Conservation (phyloP, 2,113 vertebrate species). For the Aramus guarauna region DNA sequence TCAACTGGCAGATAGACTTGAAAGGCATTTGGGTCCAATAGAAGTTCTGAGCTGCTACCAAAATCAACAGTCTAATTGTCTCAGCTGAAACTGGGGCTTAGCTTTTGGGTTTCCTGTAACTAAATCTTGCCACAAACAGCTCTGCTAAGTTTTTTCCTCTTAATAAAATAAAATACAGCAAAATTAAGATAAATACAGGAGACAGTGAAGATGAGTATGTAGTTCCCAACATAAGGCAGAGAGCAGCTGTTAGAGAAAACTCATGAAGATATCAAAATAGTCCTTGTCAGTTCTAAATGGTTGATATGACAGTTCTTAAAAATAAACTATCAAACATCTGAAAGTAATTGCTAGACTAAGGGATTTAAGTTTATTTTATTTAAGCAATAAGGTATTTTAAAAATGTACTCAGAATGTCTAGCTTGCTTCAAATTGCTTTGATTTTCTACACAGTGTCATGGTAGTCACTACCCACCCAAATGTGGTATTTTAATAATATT, state of each 20-base stretch:
- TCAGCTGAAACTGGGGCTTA: conserved; percentile 58
- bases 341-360: conserved; percentile 49
- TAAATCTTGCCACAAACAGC: conserved; percentile 49
- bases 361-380: conserved; percentile 58
- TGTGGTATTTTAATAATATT: conserved; percentile 19
- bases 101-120: conserved; percentile 63
- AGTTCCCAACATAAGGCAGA: not conserved
- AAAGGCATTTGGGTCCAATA: conserved; percentile 60
- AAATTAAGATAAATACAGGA: conserved; percentile 32
- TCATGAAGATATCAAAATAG: not conserved
- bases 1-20: conserved; percentile 39
- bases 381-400: conserved; percentile 60
- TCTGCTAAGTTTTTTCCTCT: conserved; percentile 7
- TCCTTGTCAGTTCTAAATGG: not conserved
- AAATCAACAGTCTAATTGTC: conserved; percentile 67
- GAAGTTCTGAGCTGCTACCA: conserved; percentile 61
- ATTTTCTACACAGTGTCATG: not conserved
- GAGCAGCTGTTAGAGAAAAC: not conserved
- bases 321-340: conserved; percentile 55
- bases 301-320: conserved; percentile 15
- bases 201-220: not conserved
- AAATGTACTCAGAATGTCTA: conserved; percentile 46
- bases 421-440: conserved; percentile 1
- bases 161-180: conserved; percentile 24
- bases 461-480: conserved; percentile 19